A percentile compares a stretch with the other conserved stretches of the same genome.
Conservation (phyloP, 2,888 invertebrate species). For the Micoletzkya japonica region DNA sequence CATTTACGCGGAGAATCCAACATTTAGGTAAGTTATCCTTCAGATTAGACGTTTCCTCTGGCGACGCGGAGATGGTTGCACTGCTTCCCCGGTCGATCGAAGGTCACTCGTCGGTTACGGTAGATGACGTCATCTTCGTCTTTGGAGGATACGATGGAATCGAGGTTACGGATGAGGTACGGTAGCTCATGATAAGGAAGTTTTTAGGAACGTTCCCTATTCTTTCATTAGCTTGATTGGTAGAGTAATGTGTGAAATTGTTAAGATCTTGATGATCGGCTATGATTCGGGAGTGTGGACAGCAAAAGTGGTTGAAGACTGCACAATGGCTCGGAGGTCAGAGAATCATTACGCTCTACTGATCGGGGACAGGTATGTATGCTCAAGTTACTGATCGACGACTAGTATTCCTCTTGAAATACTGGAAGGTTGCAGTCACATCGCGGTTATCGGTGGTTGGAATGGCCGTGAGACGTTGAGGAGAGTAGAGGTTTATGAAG, state of each 20-base stretch:
- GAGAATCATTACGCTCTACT: constrained; percentile 18
- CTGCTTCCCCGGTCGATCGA: constrained; percentile 34
- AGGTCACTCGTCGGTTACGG: constrained; percentile 35
- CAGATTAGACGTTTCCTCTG: not conserved
- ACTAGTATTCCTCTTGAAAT: too few relatives aligned
- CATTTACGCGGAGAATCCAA: not conserved
- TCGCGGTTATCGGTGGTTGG: constrained; percentile 55
- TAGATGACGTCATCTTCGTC: constrained; percentile 31
- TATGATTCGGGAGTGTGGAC: not conserved
- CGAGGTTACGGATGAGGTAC: constrained; percentile 9
- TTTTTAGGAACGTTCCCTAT: not conserved
- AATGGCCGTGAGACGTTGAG: constrained; percentile 40
- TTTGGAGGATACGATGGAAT: constrained; percentile 32
- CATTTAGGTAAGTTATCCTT: not conserved
- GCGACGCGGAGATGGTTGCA: constrained; percentile 14
- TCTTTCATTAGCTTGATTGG: not conserved
- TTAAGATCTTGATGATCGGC: not conserved
- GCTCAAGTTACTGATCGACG: too few relatives aligned
- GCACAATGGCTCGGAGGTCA: constrained; percentile 1
- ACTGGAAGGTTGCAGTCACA: not conserved
- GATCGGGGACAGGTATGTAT: too few relatives aligned
- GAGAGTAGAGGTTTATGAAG: constrained; percentile 38
- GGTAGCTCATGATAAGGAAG: not conserved
- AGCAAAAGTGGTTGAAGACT: constrained; percentile 1
- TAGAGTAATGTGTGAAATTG: not conserved